Evolutionary conservation across 2,797 vertebrate genomes (phyloP).

Genomic region (Fistularia commersonii): DNA sequence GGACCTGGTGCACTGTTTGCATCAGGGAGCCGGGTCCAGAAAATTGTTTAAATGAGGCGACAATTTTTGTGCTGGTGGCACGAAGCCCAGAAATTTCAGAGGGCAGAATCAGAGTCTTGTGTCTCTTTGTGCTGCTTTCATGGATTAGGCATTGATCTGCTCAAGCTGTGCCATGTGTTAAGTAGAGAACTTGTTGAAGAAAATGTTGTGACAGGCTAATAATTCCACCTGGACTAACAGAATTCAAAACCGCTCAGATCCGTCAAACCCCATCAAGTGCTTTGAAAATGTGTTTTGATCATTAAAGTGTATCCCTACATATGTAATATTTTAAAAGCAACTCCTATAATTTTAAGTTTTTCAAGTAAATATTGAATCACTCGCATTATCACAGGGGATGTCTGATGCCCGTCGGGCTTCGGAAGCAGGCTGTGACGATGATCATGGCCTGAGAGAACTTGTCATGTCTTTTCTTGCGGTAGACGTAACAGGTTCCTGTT

Average conservation of each 20-base stretch:
- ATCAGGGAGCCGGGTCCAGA: neutral
- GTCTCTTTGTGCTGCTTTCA: constrained; percentile 18
- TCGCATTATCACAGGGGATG: constrained; percentile 16
- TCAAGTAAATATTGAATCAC: constrained; percentile 13
- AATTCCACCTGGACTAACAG: constrained; percentile 1
- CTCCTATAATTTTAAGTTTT: too few species aligned
- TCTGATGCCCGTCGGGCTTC: constrained; percentile 22
- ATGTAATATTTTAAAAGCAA: too few species aligned
- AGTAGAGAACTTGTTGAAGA: constrained; percentile 27
- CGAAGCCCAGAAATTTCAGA: constrained; percentile 26
- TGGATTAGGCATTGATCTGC: constrained; percentile 44
- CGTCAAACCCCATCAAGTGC: too few species aligned
- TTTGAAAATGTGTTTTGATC: too few species aligned
- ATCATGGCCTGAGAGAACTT: constrained; percentile 38
- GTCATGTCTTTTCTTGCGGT: constrained; percentile 25
- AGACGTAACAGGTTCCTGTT: constrained; percentile 30
- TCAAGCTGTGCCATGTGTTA: constrained; percentile 15
- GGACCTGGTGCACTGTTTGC: too few species aligned
- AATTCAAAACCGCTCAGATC: constrained; percentile 11
- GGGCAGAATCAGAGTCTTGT: constrained; percentile 41
- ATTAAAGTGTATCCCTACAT: too few species aligned
- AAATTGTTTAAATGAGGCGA: constrained; percentile 26
- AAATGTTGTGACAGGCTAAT: constrained; percentile 32
- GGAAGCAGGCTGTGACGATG: constrained; percentile 34
- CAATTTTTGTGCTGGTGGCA: constrained; percentile 23